Evolutionary conservation across 2,797 vertebrate species (phyloP).

Genomic region (Amniataba percoides): DNA sequence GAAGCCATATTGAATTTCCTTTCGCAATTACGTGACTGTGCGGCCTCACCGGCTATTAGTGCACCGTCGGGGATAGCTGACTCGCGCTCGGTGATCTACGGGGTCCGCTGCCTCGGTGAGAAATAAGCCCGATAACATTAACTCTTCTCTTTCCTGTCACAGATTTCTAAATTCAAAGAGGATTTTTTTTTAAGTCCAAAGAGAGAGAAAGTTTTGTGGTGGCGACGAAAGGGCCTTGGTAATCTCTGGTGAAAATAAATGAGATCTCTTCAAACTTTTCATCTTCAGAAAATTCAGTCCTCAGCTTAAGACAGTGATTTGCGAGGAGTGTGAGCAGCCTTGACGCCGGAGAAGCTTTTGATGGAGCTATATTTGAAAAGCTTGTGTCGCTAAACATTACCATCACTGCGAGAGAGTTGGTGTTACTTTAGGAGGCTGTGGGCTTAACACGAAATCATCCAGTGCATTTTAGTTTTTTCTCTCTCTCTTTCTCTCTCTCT

Average conservation of each 20-base stretch:
- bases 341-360: constrained; percentile 24
- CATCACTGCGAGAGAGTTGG: constrained; percentile 41
- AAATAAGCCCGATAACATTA: constrained; percentile 44
- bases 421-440: constrained; percentile 53
- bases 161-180: constrained; percentile 14
- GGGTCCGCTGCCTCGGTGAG: constrained; percentile 29
- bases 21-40: constrained; percentile 66
- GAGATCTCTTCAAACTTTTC: constrained; percentile 37
- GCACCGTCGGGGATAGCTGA: constrained; percentile 48
- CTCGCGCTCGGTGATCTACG: constrained; percentile 57
- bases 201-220: constrained; percentile 18
- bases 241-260: constrained; percentile 28
- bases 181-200: constrained; percentile 10
- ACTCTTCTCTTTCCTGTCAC: constrained; percentile 32
- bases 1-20: constrained; percentile 73
- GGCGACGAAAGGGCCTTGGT: background rate
- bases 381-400: constrained; percentile 60
- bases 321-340: constrained; percentile 26
- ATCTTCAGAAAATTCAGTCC: constrained; percentile 12
- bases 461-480: constrained; percentile 14
- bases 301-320: constrained; percentile 21
- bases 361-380: constrained; percentile 61
- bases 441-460: constrained; percentile 49
- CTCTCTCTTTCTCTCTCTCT: background rate
- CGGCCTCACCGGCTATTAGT: constrained; percentile 62